Base-by-base conservation (phyloP, 1,140 invertebrate genomes). In the Heliconius melpomene region DNA sequence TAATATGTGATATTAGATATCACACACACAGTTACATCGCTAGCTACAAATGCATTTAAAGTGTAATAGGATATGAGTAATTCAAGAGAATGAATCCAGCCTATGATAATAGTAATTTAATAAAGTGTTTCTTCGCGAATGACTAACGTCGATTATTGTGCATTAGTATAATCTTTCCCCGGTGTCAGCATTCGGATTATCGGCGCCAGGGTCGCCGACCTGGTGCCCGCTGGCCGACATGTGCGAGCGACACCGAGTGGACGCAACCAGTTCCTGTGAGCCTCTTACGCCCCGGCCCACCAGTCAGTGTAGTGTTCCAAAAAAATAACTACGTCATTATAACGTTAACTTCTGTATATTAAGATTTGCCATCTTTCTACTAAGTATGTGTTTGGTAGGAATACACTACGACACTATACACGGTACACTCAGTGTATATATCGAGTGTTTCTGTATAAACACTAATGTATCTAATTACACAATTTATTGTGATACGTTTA, bases 261-360 rank as follows among this genome's bases (percentile, higher is more conserved):
- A 89, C 87, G 81, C 89, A 93, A 94, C 93, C 91, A 89, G 93
- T 94, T 94, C 91, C 87, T 86, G 84, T 88, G 87, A 86, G 90
- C 90, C 87, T 91, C 88, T 89, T 90, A 87, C 84, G 78, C 84
- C 81, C 80, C 84, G 87, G 85, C 80, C 85, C 88, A 86, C 85
- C 80, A 82, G 74, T 85, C 84, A 84, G 84, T 76, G 83, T 80
- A 38, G 23, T 75, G 66, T 72, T 66, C 76, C 79, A 75, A 80
- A 83, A 83, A 83, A 75, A 60, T 72, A 77, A 36, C 38, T 77
- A 73, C 78, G 52, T 74, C 79, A 77, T 54, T 40, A 29, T 46
- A 72, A 54, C 71, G 26, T 77, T 77, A 66, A 29, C 11, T n/a
- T 57, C 8, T 66, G n/a, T 66, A 60, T 60, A 60, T 60, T 60